Base-by-base conservation (phyloP, 1,140 invertebrate genomes). In the Cyclina sinensis region DNA sequence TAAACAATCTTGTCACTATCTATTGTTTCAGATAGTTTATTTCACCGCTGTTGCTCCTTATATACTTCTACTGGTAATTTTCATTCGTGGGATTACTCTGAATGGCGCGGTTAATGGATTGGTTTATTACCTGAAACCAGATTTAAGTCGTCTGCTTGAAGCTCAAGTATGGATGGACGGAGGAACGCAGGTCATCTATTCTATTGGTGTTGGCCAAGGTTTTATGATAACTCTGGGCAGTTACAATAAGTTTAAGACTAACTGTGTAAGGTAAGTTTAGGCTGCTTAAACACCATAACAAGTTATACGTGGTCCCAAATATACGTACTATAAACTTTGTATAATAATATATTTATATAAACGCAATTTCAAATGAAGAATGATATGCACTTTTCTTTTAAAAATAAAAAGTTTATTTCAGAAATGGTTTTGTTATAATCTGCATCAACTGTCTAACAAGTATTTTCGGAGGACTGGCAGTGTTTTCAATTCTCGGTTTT, bases 401-500 rank as follows among this genome's bases (percentile, higher is more conserved):
- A n/a, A n/a, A n/a, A n/a, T n/a, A n/a, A n/a, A n/a, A n/a, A n/a
- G 14, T 43, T 7, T 43, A 37, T 76, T 73, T 39, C 39, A 86
- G 84, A 32, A 78, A 86, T 65, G 73, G 84, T 11, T 51, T 86
- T 24, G 48, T 86, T 11, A 76, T 86, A 3, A 65, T 78, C 16
- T 62, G 21, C 14, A 68, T 86, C 1, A 86, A 86, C 54, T 46
- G 73, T 65, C 27, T 39, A 9, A 92, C 93, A 27, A 92, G 92
- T 54, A 21, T 94, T 4, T 91, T 91, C 79, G 93, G 89, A 39
- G 93, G 93, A 0, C 90, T 94, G 18, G 93, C 92, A 39, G 90
- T 94, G 46, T 94, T 94, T 88, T 78, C 90, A 9, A 89, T 93
- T n/a, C 79, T 94, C 37, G 93, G 94, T 2, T 93, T 91, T 46